These are phyloP conservation scores for Catocala sponsa DNA, from an alignment of 2,888 invertebrate species.

Conservation along the genomic window DNA sequence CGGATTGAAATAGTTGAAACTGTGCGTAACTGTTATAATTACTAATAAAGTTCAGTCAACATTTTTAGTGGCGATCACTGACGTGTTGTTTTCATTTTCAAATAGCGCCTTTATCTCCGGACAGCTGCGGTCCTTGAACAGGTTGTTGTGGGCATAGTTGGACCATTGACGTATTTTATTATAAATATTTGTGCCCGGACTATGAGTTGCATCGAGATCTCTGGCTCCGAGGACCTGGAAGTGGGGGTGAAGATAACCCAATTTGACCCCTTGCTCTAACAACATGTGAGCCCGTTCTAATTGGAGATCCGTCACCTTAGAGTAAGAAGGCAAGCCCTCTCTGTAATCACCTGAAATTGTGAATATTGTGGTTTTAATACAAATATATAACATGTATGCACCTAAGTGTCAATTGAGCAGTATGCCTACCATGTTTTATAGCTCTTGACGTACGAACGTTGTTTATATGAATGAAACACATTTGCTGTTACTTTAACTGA, in stretches of 20 bases:
- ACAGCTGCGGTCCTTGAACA: conserved; percentile 62
- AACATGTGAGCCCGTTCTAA: conserved; percentile 61
- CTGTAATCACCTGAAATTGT: conserved; percentile 74
- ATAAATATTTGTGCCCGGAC: conserved; percentile 73
- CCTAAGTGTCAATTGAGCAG: too few relatives aligned
- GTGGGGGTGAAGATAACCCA: conserved; percentile 63
- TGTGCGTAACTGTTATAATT: too few relatives aligned
- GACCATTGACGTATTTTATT: conserved; percentile 61
- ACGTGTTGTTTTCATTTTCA: conserved; percentile 9
- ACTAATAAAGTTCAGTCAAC: too few relatives aligned
- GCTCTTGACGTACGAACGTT: too few relatives aligned
- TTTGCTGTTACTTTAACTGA: too few relatives aligned
- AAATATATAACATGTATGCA: too few relatives aligned
- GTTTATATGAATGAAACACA: too few relatives aligned
- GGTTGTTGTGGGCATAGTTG: conserved; percentile 60
- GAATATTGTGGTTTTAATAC: neutral
- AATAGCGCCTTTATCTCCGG: conserved; percentile 52
- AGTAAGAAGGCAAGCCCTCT: conserved; percentile 55
- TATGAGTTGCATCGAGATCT: conserved; percentile 61
- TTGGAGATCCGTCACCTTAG: conserved; percentile 65
- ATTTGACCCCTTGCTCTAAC: conserved; percentile 64
- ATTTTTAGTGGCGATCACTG: neutral
- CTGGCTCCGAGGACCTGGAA: conserved; percentile 69
- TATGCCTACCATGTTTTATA: too few relatives aligned
- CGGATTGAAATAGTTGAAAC: too few relatives aligned